Evolutionary conservation across 2,797 vertebrate species (phyloP).

Genomic region (Crocodylus rhombifer): DNA sequence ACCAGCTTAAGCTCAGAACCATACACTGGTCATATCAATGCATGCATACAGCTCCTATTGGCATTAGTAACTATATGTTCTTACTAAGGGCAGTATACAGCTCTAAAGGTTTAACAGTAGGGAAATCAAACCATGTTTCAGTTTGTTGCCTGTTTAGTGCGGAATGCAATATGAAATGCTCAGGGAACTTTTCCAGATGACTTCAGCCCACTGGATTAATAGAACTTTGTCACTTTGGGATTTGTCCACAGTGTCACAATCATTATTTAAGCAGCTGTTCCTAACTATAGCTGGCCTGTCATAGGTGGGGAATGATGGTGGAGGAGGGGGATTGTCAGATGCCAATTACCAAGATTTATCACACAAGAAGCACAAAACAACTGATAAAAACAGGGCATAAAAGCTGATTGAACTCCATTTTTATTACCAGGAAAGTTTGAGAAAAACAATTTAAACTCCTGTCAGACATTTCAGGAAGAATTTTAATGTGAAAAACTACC

Average conservation of each 20-base stretch:
- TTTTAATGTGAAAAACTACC: neutral
- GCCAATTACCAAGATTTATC: constrained; percentile 19
- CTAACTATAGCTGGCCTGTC: constrained; percentile 74
- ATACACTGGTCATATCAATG: neutral
- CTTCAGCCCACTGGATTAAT: constrained; percentile 31
- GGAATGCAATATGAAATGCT: constrained; percentile 24
- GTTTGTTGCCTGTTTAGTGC: constrained; percentile 14
- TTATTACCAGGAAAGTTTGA: neutral
- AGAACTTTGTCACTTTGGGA: constrained; percentile 2
- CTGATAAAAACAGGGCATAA: neutral
- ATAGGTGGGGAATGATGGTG: constrained; percentile 39
- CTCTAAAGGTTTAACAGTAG: neutral
- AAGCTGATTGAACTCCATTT: neutral
- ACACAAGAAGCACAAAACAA: neutral
- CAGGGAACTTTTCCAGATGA: neutral
- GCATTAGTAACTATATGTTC: neutral
- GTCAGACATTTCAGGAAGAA: neutral
- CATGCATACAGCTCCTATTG: neutral
- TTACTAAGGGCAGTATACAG: rapidly evolving
- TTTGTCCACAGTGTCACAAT: constrained; percentile 50
- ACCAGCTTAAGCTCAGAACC: constrained; percentile 30
- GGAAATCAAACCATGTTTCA: neutral
- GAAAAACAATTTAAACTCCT: neutral
- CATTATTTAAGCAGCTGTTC: constrained; percentile 72
- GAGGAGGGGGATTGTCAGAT: neutral